Evolutionary conservation across 2,797 vertebrate genomes (phyloP), one percentile per base, ranked within the genome.

Genomic region (Vespertilio murinus): DNA sequence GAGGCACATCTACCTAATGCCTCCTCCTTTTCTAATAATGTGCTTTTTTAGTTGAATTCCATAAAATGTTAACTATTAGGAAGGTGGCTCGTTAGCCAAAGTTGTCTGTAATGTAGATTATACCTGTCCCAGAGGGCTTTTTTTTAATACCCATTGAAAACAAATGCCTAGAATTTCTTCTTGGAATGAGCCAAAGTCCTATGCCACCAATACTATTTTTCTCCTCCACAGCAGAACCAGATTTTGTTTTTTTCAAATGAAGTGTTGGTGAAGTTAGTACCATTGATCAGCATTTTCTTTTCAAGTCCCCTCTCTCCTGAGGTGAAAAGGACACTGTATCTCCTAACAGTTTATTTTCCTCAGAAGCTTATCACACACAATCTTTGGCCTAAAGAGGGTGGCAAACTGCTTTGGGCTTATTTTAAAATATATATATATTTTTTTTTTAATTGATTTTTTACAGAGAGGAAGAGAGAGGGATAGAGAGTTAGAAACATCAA

Each of bases 341-440:
- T 88, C 82, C 23, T 52, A 82, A 40, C 40, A 88, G 64, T 74
- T 90, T 45, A 10, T 90, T 88, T 88, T 70, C 65, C 85, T 75
- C 11, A 28, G 52, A 92, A 71, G 30, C 75, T 82, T 67, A 79
- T 84, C 42, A 49, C 35, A 65, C 28, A 84, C n/a, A 82, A 28
- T 75, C 42, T 92, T 88, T 86, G 75, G 42, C 47, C 54, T 52
- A 86, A 86, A 85, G 33, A 83, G 38, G 8, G 23, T 30, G n/a
- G 45, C 22, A 42, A 65, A 89, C 33, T 86, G 22, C 42, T 17
- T 73, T 70, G 49, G 35, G 73, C 38, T 78, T 42, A 30, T 67
- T 28, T 67, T n/a, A n/a, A n/a, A n/a, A n/a, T n/a, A n/a, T n/a
- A n/a, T n/a, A n/a, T n/a, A n/a, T n/a, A n/a, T n/a, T n/a, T n/a